phyloP scores from a whole-genome alignment of 2,888 invertebrate species.

The Gortyna flavago region DNA sequence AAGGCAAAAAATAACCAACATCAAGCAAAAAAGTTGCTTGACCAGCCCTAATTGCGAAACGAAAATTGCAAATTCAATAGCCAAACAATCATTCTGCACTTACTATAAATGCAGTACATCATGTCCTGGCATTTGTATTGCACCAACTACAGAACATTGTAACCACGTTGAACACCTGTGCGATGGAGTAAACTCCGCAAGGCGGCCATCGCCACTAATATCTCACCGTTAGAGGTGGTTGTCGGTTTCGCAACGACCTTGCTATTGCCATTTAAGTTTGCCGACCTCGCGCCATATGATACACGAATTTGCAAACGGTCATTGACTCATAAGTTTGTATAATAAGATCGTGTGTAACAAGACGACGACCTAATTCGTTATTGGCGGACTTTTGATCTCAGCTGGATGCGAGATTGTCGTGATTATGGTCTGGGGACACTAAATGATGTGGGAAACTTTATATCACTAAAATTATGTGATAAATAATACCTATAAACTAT shows the following conservation, averaged over 20 bases:
- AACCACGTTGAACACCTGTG: conserved; percentile 55
- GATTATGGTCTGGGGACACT: conserved; percentile 45
- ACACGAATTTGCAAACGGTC: conserved; percentile 80
- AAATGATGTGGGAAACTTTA: conserved; percentile 46
- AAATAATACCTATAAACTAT: conserved; percentile 3
- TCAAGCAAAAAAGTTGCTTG: conserved; percentile 32
- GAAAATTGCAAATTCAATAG: conserved; percentile 51
- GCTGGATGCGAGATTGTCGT: conserved; percentile 43
- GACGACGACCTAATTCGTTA: conserved; percentile 81
- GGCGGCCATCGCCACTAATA: conserved; percentile 33
- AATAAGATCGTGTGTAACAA: conserved; percentile 77
- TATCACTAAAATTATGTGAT: conserved; percentile 27
- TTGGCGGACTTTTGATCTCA: conserved; percentile 62
- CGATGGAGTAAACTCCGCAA: conserved; percentile 45
- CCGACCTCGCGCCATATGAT: conserved; percentile 85
- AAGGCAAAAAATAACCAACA: conserved; percentile 31
- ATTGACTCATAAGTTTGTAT: conserved; percentile 81
- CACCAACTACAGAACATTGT: conserved; percentile 30
- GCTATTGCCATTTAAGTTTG: conserved; percentile 79
- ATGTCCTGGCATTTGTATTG: conserved; percentile 45
- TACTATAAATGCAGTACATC: conserved; percentile 51
- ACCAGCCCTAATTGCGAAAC: conserved; percentile 47
- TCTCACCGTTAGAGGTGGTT: conserved; percentile 56
- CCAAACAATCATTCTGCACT: conserved; percentile 42
- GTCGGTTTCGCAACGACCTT: conserved; percentile 78